These are phyloP conservation scores for Phycodurus eques DNA, from an alignment of 2,113 vertebrate species.

Conservation along the genomic window DNA sequence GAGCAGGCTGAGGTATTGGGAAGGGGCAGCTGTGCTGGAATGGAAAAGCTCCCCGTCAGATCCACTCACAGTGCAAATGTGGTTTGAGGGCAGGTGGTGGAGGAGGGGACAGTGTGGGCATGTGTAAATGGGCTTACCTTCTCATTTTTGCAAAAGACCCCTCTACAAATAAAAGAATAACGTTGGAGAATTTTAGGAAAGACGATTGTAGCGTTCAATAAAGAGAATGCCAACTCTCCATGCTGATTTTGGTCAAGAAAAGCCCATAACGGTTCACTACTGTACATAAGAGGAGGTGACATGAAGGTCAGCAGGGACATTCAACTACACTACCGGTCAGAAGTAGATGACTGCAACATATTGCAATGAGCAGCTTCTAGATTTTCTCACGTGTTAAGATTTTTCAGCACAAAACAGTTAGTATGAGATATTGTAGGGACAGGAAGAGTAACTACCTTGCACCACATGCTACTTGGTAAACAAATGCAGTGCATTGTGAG, in stretches of 20 bases:
- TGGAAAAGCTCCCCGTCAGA: conserved; percentile 6
- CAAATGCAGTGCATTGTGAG: background rate
- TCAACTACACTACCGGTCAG: background rate
- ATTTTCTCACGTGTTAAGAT: background rate
- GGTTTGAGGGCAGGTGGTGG: conserved; percentile 63
- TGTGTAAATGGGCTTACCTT: conserved; percentile 99
- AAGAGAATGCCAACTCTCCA: conserved; percentile 97
- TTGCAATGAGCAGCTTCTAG: background rate
- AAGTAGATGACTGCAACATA: background rate
- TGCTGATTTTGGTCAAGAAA: conserved; percentile 82
- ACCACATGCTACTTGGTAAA: background rate
- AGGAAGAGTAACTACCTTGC: background rate
- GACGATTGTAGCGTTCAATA: conserved; percentile 95
- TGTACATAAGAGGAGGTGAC: conserved; percentile 31
- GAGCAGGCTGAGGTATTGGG: conserved; percentile 16
- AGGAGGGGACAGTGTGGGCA: conserved; percentile 85
- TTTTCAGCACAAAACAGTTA: background rate
- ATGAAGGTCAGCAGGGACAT: conserved; percentile 2
- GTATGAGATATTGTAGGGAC: background rate
- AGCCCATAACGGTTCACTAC: conserved; percentile 35
- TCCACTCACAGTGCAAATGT: conserved; percentile 31
- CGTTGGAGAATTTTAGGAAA: conserved; percentile 99
- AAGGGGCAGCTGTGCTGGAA: conserved; percentile 8
- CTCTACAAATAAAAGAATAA: conserved; percentile 99
- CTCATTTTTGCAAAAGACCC: conserved; percentile 99